Conservation (phyloP, 2,888 invertebrate genomes). For the Eugnorisma glareosa region DNA sequence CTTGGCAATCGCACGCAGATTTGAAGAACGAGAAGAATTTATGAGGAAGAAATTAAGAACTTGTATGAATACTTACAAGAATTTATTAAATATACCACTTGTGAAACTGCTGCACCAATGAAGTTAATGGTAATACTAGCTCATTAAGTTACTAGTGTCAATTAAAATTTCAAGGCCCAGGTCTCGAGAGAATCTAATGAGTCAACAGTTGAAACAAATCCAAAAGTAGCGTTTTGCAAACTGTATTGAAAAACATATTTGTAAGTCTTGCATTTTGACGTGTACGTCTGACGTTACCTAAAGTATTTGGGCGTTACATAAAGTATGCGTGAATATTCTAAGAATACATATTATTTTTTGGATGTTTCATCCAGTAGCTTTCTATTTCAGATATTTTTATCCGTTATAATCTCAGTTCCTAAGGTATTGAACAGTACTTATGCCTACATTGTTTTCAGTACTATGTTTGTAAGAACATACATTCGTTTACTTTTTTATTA, state of each 20-base stretch:
- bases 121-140: conserved; percentile 17
- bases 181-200: no score
- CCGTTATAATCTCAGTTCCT: not conserved
- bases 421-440: not conserved
- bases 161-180: no score
- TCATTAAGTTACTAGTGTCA: no score
- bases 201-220: no score
- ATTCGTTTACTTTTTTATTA: not conserved
- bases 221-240: no score
- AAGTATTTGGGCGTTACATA: no score
- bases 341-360: not conserved
- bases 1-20: conserved; percentile 2
- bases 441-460: not conserved
- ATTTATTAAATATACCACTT: conserved; percentile 12
- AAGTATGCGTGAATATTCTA: no score
- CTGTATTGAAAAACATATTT: no score
- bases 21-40: not conserved
- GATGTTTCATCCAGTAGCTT: not conserved
- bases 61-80: conserved; percentile 12
- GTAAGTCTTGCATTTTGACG: no score
- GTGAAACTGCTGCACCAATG: not conserved
- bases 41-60: conserved; percentile 17
- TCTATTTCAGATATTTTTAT: not conserved
- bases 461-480: not conserved
- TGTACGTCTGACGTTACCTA: no score